Conservation (phyloP, 2,888 invertebrate genomes). For the Tiphia femorata region DNA sequence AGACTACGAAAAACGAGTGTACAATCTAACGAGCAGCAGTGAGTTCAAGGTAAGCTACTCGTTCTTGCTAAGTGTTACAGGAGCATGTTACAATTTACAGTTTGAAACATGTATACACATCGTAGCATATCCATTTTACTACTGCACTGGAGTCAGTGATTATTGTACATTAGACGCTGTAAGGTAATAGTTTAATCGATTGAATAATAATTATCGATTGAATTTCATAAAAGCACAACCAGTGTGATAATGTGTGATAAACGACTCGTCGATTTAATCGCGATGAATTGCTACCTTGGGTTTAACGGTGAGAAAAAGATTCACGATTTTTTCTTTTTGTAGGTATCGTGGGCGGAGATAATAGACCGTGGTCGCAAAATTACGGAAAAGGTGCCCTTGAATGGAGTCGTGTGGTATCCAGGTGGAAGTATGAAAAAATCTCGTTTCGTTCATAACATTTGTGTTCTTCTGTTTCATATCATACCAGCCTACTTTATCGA, state of each 20-base stretch:
- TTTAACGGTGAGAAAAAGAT: background rate
- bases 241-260: no score
- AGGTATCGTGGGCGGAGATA: constrained; percentile 88
- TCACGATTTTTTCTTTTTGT: constrained; percentile 14
- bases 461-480: constrained; percentile 89
- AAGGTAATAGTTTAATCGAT: no score
- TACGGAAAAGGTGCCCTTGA: constrained; percentile 86
- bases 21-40: constrained; percentile 84
- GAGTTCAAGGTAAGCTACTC: constrained; percentile 86
- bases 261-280: no score
- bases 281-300: no score
- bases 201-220: no score
- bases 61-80: no score
- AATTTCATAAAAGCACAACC: no score
- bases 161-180: no score
- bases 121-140: no score
- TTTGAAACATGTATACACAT: no score
- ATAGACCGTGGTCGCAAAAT: constrained; percentile 85
- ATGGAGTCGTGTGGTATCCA: constrained; percentile 88
- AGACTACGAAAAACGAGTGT: constrained; percentile 72
- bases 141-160: no score
- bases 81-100: no score
- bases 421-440: constrained; percentile 90
- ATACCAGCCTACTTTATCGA: constrained; percentile 91
- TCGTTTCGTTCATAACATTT: constrained; percentile 82